A percentile compares a stretch with the other conserved stretches of the same genome.
Conservation (phyloP, 2,113 vertebrate species). For the Symphodus melops region DNA sequence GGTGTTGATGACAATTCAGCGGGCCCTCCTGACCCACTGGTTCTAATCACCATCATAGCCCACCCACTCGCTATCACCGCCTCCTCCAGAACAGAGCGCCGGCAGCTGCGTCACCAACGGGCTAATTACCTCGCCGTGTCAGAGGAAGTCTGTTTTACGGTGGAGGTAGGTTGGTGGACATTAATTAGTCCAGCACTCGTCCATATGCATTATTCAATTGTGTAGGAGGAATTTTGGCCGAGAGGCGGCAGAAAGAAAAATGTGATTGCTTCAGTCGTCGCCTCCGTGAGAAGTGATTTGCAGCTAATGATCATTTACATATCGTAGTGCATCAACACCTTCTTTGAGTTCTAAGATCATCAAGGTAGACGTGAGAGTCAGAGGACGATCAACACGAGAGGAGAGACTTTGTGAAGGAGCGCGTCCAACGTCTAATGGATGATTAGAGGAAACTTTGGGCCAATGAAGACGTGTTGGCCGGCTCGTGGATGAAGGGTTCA, state of each 20-base stretch:
- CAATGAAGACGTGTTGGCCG: slow-evolving; percentile 56
- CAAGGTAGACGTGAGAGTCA: slow-evolving; percentile 18
- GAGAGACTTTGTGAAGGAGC: slow-evolving; percentile 25
- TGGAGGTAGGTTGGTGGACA: slow-evolving; percentile 65
- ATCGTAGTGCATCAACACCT: slow-evolving; percentile 11
- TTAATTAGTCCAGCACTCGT: slow-evolving; percentile 80
- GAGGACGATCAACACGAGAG: slow-evolving; percentile 15
- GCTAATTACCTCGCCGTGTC: slow-evolving; percentile 60
- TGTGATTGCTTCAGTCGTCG: slow-evolving; percentile 51
- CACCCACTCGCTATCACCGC: slow-evolving; percentile 56
- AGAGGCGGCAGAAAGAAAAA: slow-evolving; percentile 50
- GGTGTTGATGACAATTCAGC: slow-evolving; percentile 65
- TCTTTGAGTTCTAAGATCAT: not conserved
- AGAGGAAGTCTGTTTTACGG: slow-evolving; percentile 62
- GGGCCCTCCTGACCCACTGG: slow-evolving; percentile 58
- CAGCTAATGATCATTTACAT: slow-evolving; percentile 41
- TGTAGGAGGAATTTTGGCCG: slow-evolving; percentile 76
- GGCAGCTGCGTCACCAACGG: slow-evolving; percentile 48
- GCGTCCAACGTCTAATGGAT: slow-evolving; percentile 47
- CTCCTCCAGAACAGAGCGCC: slow-evolving; percentile 52
- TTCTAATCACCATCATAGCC: slow-evolving; percentile 70
- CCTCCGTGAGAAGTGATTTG: slow-evolving; percentile 57
- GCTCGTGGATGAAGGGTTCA: slow-evolving; percentile 53
- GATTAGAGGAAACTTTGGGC: slow-evolving; percentile 62
- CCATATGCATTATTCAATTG: slow-evolving; percentile 80